Base-by-base conservation (phyloP, 2,797 vertebrate species). In the Helicolenus hilgendorfi region DNA sequence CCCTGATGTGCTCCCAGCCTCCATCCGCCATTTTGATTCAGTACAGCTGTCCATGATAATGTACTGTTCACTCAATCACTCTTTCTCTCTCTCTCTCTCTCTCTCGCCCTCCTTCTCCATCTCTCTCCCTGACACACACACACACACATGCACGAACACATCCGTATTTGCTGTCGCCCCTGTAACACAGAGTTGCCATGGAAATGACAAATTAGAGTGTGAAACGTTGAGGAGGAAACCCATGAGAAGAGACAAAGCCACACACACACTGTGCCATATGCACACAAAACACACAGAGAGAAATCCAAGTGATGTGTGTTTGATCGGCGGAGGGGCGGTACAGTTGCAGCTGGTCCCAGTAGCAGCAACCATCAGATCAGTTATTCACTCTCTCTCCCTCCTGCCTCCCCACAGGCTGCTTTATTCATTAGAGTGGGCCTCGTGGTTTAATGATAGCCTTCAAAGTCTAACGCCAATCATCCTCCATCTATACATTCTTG, bases 1-100 rank as follows among this genome's bases (percentile, higher is more conserved):
- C 94, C 94, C 95, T 89, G 94, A 95, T 94, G 94, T 94, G 94
- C 94, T 94, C 93, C 93, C 91, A 92, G 91, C 95, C 94, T 95
- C 94, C 89, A 94, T 95, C 96, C 94, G 94, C 96, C 96, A 97
- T 97, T 97, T 98, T 98, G 97, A 97, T 97, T 97, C 96, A 97
- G 96, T 96, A 96, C 96, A 97, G 95, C 96, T 96, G 96, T 96
- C 96, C 95, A 94, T 96, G 95, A 96, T 96, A 95, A 96, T 96
- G 96, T 96, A 96, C 93, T 94, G 94, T 96, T 96, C 96, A 94
- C 95, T 96, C 96, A 96, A 96, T 96, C 96, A 96, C 93, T 94
- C 92, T 89, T 91, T 94, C 91, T 90, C 81, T 91, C 90, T 68
- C 92, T 92, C 69, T 13, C 84, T 92, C 86, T 62, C 62, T 91